phyloP scores from a whole-genome alignment of 2,797 vertebrate genomes.

The Periparus ater region DNA sequence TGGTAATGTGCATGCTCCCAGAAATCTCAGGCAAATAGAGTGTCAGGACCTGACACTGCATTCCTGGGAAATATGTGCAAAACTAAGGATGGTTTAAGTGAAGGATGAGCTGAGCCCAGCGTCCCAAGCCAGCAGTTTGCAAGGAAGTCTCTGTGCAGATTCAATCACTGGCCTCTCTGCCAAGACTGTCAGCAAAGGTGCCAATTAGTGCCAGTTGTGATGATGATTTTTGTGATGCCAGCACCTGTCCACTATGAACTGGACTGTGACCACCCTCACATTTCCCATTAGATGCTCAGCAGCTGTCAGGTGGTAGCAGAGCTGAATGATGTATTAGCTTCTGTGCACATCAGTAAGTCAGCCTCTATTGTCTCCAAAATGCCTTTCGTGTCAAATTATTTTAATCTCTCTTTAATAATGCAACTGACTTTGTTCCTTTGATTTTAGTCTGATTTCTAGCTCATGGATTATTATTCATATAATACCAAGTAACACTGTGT shows the following conservation, averaged over 20 bases:
- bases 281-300: conserved; percentile 28
- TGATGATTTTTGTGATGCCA: neutral
- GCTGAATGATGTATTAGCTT: conserved; percentile 28
- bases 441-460: conserved; percentile 8
- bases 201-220: conserved; percentile 18
- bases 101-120: neutral
- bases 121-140: neutral
- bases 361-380: conserved; percentile 9
- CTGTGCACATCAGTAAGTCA: neutral
- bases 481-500: neutral
- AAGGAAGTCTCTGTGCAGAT: neutral
- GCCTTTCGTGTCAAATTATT: conserved; percentile 35
- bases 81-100: neutral
- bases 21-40: neutral
- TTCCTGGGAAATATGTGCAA: neutral
- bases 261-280: conserved; percentile 19
- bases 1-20: neutral
- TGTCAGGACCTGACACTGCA: neutral
- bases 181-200: conserved; percentile 3
- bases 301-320: conserved; percentile 12
- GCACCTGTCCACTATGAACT: conserved; percentile 23
- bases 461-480: conserved; percentile 36
- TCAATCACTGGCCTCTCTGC: neutral
- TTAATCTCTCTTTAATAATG: conserved; percentile 43
- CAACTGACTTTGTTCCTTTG: conserved; percentile 3